Conservation (phyloP, 2,797 vertebrate genomes). For the Lepus oiostolus region DNA sequence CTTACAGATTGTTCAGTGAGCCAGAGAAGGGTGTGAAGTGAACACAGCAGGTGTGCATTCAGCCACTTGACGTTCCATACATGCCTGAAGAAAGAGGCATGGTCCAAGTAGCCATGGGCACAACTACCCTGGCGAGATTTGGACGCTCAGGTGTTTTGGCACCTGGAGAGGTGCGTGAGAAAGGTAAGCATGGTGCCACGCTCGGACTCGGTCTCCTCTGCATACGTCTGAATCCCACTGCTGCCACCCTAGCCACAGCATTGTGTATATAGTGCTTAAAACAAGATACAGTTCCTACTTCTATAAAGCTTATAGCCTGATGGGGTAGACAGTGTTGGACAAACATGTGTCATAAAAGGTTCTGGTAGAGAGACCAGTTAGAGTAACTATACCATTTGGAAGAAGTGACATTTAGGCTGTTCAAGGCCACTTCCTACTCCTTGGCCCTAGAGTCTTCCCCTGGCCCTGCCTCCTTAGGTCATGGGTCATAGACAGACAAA, state of each 20-base stretch:
- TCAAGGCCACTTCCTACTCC: not conserved
- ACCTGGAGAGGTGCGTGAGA: not conserved
- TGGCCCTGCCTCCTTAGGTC: not conserved
- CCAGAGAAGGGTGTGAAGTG: not conserved
- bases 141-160: not conserved
- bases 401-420: not conserved
- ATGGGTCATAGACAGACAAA: not conserved
- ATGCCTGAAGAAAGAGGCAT: not conserved
- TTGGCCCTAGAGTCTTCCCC: not conserved
- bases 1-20: not conserved
- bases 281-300: not conserved
- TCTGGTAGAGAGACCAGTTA: not conserved
- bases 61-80: not conserved
- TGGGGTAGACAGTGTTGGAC: not conserved
- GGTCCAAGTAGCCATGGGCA: fast-evolving
- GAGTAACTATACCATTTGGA: not conserved
- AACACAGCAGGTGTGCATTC: not conserved
- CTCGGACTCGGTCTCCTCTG: not conserved
- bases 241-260: not conserved
- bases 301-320: not conserved
- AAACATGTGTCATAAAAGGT: not conserved
- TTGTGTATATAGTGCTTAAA: not conserved
- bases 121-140: not conserved
- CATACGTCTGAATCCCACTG: not conserved
- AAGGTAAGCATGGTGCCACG: not conserved